phyloP scores from a whole-genome alignment of 2,113 vertebrate species.

The Crotalus viridis region DNA sequence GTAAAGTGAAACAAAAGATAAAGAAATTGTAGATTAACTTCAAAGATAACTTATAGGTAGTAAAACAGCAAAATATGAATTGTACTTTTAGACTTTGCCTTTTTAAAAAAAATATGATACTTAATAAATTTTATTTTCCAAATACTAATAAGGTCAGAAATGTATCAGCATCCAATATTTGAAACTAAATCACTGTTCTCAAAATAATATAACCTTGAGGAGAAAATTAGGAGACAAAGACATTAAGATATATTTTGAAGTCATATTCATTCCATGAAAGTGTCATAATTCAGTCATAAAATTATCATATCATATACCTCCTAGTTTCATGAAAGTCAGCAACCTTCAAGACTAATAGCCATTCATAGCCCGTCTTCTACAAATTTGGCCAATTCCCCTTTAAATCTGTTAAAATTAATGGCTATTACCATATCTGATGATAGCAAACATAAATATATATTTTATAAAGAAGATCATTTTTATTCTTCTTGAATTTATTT shows the following conservation, averaged over 20 bases:
- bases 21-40: slow-evolving; percentile 35
- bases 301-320: not conserved
- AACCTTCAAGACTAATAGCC: not conserved
- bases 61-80: slow-evolving; percentile 34
- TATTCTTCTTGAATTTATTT: not conserved
- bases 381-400: not conserved
- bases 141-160: slow-evolving; percentile 42
- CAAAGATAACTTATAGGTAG: slow-evolving; percentile 49
- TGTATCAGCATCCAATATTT: slow-evolving; percentile 55
- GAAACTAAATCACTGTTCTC: slow-evolving; percentile 43
- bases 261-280: not conserved
- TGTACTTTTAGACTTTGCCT: slow-evolving; percentile 42
- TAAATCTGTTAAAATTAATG: not conserved
- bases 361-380: not conserved
- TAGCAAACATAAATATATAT: not conserved
- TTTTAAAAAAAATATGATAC: slow-evolving; percentile 22
- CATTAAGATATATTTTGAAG: slow-evolving; percentile 40
- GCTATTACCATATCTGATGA: not conserved
- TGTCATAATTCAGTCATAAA: not conserved
- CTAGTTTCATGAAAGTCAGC: not conserved
- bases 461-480: not conserved
- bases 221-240: slow-evolving; percentile 57
- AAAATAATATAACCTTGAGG: slow-evolving; percentile 59
- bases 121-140: slow-evolving; percentile 35
- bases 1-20: slow-evolving; percentile 34